phyloP scores from a whole-genome alignment of 2,797 vertebrate genomes.

The Gymnopithys bicolor region DNA sequence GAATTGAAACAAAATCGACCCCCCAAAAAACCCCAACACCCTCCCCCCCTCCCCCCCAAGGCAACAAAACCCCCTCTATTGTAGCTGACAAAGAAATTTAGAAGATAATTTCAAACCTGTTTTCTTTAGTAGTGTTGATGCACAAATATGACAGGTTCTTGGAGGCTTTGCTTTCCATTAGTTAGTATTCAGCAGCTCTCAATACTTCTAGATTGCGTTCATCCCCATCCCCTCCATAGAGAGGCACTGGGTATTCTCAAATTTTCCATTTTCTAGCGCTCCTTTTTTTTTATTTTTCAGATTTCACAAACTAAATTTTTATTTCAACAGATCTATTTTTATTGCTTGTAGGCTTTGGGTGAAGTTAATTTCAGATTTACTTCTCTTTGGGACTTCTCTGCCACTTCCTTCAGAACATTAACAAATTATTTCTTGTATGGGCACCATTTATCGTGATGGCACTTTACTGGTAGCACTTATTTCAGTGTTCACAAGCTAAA shows the following conservation, averaged over 20 bases:
- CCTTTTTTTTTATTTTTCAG: neutral
- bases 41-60: too few species aligned
- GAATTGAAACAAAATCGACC: neutral
- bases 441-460: neutral
- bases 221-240: neutral
- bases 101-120: neutral
- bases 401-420: neutral
- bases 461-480: neutral
- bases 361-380: neutral
- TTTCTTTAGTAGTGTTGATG: neutral
- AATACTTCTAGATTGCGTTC: neutral
- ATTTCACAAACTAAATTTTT: neutral
- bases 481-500: neutral
- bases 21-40: neutral
- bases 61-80: too few species aligned
- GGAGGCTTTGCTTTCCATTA: neutral
- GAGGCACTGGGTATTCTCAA: neutral
- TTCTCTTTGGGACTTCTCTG: neutral
- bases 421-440: neutral
- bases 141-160: neutral
- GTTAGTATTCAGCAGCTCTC: neutral
- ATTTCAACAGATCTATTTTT: neutral
- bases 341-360: neutral
- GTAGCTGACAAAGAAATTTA: neutral
- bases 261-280: neutral